Percentiles rank a stretch among this genome's conserved stretches.
These are phyloP conservation scores for Monoplex corrugatus DNA, from an alignment of 2,888 invertebrate species.

Conservation along the genomic window DNA sequence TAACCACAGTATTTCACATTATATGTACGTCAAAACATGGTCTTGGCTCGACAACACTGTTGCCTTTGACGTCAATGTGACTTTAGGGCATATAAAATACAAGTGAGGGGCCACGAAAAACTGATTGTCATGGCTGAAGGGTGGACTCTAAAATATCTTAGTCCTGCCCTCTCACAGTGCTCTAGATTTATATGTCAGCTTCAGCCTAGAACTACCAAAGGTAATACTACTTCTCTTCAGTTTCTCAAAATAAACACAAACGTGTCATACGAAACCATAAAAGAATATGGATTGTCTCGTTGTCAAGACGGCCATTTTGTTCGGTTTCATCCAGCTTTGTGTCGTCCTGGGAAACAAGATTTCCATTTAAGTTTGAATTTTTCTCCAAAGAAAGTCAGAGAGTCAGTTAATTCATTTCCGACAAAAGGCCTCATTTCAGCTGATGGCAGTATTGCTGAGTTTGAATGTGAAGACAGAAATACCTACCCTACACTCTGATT, in stretches of 20 bases:
- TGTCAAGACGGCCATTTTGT: not conserved
- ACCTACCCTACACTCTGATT: not conserved
- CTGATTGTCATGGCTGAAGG: too few relatives aligned
- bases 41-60: not conserved
- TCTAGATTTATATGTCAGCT: not conserved
- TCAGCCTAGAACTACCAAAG: too few relatives aligned
- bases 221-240: not conserved
- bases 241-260: not conserved
- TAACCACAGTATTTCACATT: not conserved
- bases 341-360: too few relatives aligned
- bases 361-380: too few relatives aligned
- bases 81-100: too few relatives aligned
- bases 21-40: not conserved
- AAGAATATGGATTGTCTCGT: not conserved
- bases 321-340: not conserved
- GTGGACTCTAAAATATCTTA: too few relatives aligned
- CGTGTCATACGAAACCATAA: not conserved
- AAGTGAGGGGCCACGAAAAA: too few relatives aligned
- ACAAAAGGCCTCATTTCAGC: not conserved
- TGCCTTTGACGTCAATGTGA: conserved; percentile 11
- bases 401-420: not conserved
- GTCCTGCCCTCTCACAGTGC: too few relatives aligned
- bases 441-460: not conserved
- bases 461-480: not conserved
- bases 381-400: too few relatives aligned